These are phyloP conservation scores for Hyles euphorbiae DNA, from an alignment of 1,140 invertebrate genomes.

Conservation along the genomic window DNA sequence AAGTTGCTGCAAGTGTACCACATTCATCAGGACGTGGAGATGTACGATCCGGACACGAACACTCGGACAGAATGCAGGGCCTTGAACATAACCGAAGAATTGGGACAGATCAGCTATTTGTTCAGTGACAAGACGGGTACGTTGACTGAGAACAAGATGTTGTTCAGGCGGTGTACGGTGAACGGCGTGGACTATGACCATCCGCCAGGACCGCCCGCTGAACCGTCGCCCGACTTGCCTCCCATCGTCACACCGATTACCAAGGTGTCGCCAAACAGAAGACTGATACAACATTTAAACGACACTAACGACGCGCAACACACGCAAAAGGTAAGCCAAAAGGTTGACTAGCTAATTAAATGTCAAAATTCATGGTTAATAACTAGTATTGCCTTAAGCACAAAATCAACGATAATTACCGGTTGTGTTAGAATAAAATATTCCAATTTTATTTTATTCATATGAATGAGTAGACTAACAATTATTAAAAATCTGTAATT, in stretches of 20 bases:
- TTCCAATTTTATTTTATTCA: too few relatives aligned
- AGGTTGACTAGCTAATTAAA: background rate
- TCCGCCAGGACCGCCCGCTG: slow-evolving; percentile 78
- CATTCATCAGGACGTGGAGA: slow-evolving; percentile 92
- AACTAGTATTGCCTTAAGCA: too few relatives aligned
- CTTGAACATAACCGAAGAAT: slow-evolving; percentile 97
- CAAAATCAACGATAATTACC: too few relatives aligned
- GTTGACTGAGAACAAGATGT: slow-evolving; percentile 98
- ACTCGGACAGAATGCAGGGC: slow-evolving; percentile 95
- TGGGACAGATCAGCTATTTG: slow-evolving; percentile 96
- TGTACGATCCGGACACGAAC: slow-evolving; percentile 89
- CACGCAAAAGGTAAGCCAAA: slow-evolving; percentile 51
- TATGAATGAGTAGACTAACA: too few relatives aligned
- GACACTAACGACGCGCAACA: slow-evolving; percentile 60
- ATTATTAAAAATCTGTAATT: too few relatives aligned
- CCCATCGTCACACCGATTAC: slow-evolving; percentile 77
- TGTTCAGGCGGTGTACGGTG: slow-evolving; percentile 93
- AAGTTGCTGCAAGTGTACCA: slow-evolving; percentile 97
- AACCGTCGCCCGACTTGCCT: slow-evolving; percentile 68
- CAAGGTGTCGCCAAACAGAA: slow-evolving; percentile 76
- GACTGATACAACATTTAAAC: slow-evolving; percentile 79
- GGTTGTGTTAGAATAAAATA: too few relatives aligned
- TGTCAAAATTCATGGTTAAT: background rate
- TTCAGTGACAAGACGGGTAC: slow-evolving; percentile 99
- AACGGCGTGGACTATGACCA: slow-evolving; percentile 93